Base-by-base conservation (phyloP, 2,113 vertebrate species). In the Oreotrochilus melanogaster region DNA sequence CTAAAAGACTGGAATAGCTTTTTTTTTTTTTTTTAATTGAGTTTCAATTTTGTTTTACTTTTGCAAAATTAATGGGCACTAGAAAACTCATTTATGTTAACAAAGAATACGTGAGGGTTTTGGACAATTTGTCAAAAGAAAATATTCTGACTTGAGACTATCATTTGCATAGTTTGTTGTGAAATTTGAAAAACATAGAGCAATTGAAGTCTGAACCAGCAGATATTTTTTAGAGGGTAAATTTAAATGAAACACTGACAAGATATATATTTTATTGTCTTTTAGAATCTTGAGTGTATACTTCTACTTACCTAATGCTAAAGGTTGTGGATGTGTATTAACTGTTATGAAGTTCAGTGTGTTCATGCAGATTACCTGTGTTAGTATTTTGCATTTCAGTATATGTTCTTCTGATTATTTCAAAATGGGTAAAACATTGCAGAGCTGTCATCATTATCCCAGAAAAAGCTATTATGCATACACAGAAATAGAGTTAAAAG, bases 31-130 rank as follows among this genome's bases (percentile, higher is more conserved):
- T 1, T 33, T 45, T 11, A 89, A 74, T 53, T 61, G 86, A 84
- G 30, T 84, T 78, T 89, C 35, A 74, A 11, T 89, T 93, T 89
- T 69, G 39, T 56, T 93, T 84, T 91, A 61, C 35, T 75, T 91
- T 42, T 69, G 22, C 30, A 92, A 89, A 91, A 85, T 75, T 53
- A 87, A 33, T 57, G 39, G 62, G 10, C 60, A 62, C 23, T 78
- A 84, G 76, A 33, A 18, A 85, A 60, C 72, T 81, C 4, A 39
- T 88, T 64, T 51, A 28, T 43, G 33, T 78, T 69, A 37, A 39
- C 84, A 78, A 84, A 62, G 33, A 78, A 54, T 42, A 37, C 0
- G 0, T 87, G 56, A 69, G 11, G 4, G 10, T 4, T 78, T 93
- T 31, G 45, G 61, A 25, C 51, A 54, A 56, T 81, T 62, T 64